Conservation (phyloP, 2,797 vertebrate species). For the Psittacula echo region DNA sequence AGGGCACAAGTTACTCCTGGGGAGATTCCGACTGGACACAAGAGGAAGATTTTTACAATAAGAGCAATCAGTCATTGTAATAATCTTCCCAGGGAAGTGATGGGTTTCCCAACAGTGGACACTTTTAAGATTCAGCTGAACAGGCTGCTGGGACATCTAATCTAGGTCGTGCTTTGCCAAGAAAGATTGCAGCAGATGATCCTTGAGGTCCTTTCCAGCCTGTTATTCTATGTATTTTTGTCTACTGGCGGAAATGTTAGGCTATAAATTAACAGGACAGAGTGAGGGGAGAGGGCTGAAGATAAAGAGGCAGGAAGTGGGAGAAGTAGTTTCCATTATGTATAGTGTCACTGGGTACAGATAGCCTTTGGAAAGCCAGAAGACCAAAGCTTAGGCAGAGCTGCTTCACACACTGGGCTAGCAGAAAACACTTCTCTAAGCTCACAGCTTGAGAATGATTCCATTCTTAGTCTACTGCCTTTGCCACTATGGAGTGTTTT, state of each 20-base stretch:
- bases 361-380: background rate
- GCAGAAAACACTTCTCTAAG: background rate
- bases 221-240: background rate
- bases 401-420: background rate
- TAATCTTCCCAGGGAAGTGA: background rate
- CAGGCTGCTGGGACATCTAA: background rate
- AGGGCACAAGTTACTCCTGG: background rate
- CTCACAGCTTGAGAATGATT: background rate
- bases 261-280: background rate
- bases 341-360: background rate
- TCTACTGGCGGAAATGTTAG: background rate
- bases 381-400: background rate
- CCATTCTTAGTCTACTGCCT: background rate
- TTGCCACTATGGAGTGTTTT: background rate
- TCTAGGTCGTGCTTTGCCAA: background rate
- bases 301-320: background rate
- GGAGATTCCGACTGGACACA: background rate
- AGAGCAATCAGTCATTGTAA: background rate
- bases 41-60: background rate
- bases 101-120: background rate
- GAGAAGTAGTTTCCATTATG: background rate
- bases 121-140: background rate
- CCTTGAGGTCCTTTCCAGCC: background rate
- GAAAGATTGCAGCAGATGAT: too few species aligned
- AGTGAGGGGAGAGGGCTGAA: background rate